Evolutionary conservation across 1,140 invertebrate genomes (phyloP), one percentile per base, ranked within the genome.

Genomic region (Drosophila trapezifrons): DNA sequence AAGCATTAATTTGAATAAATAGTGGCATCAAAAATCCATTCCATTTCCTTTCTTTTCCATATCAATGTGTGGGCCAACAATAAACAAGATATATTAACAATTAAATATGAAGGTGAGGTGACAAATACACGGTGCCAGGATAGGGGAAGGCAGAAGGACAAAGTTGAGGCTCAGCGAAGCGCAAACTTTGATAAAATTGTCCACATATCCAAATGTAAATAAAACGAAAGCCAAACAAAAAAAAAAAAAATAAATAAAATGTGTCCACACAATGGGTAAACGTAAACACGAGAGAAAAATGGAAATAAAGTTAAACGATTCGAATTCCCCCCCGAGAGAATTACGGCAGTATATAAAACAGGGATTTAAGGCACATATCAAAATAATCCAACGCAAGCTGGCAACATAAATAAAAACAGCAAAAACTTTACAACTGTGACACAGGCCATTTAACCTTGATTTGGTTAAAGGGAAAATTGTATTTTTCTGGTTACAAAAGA

Each of bases 161-260:
- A 55, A 60, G 42, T 40, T 40, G 38, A 45, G 58, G 51, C 60
- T 46, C 80, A 83, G 42, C 46, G 49, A 82, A 75, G 65, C 54
- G 80, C 75, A 75, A 83, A 49, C 49, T 64, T 65, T 46, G 80
- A 83, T 80, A 80, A 80, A 43, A 42, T 42, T 29, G 40, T 54
- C n/a, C 58, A 63, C 69, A 62, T 62, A 51, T 58, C 45, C 45
- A 52, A 51, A 59, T 32, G 70, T 27, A 55, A 74, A 46, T 35
- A 75, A 75, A 46, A 56, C 51, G 22, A 64, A 55, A 59, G 40
- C 47, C 46, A 55, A 43, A 45, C 17, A 70, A 52, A 52, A 46
- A 17, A 56, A 43, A 25, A 7, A 3, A 40, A 42, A 15, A 45
- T 4, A 20, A 17, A 32, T 32, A 38, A 54, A 54, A 62, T 27